Conservation (phyloP, 2,888 invertebrate genomes). For the Deilephila porcellus region DNA sequence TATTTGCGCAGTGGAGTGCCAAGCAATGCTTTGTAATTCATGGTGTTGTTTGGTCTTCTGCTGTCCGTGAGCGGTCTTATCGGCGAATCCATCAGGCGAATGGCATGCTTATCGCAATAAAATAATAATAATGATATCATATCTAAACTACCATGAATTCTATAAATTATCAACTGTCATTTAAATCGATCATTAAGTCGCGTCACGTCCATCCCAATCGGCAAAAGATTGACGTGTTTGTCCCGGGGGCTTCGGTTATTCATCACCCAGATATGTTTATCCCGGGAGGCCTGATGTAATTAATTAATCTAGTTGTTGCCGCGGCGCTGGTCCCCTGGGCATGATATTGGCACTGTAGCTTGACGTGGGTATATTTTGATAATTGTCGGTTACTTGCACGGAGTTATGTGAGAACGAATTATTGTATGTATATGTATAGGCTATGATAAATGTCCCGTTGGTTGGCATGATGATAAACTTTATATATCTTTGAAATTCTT, state of each 20-base stretch:
- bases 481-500: too few species aligned
- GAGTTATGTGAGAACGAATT: background rate
- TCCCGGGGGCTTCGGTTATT: conserved; percentile 20
- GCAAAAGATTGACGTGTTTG: conserved; percentile 29
- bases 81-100: too few species aligned
- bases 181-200: background rate
- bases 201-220: background rate
- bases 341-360: conserved; percentile 19
- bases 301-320: conserved; percentile 30
- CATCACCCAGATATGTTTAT: conserved; percentile 27
- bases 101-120: too few species aligned
- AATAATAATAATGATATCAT: background rate
- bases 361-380: conserved; percentile 17
- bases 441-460: too few species aligned
- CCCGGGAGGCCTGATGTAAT: conserved; percentile 20
- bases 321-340: conserved; percentile 12
- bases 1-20: too few species aligned
- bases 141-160: background rate
- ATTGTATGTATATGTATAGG: background rate
- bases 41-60: too few species aligned
- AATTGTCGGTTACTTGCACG: background rate
- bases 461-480: too few species aligned
- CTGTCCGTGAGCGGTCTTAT: too few species aligned
- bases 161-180: background rate
- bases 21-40: too few species aligned